Conservation (phyloP, 2,888 invertebrate genomes). For the Andricus quercusramuli region DNA sequence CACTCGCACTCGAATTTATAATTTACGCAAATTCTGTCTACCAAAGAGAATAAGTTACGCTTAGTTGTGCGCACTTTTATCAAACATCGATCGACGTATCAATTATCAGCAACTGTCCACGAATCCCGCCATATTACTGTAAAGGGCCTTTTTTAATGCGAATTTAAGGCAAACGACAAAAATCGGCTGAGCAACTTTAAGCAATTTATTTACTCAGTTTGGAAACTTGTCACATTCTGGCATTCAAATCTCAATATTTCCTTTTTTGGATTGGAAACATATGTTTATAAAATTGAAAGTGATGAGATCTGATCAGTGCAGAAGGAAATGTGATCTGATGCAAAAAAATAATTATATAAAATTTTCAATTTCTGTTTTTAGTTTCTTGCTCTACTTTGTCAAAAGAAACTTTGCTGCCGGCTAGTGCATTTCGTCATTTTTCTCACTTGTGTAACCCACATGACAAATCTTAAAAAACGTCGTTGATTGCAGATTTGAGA, state of each 20-base stretch:
- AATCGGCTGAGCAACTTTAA: not conserved
- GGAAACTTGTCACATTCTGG: too few species aligned
- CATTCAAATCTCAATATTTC: too few species aligned
- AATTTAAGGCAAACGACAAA: not conserved
- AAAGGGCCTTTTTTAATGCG: not conserved
- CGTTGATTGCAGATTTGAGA: slow-evolving; percentile 54
- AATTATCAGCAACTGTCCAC: slow-evolving; percentile 9
- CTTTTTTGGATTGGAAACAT: not conserved
- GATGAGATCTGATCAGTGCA: not conserved
- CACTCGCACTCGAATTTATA: not conserved
- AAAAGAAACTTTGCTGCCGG: slow-evolving; percentile 19
- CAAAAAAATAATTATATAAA: not conserved
- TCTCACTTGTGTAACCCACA: not conserved
- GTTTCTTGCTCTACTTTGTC: not conserved
- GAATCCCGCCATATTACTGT: slow-evolving; percentile 9
- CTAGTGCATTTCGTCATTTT: slow-evolving; percentile 15
- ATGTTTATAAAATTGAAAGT: not conserved
- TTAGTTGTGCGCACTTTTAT: not conserved
- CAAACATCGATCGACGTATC: slow-evolving; percentile 1
- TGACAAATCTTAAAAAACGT: slow-evolving; percentile 5
- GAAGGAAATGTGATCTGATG: not conserved
- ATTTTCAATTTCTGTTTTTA: not conserved
- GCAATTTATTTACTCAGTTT: not conserved
- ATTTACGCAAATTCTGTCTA: slow-evolving; percentile 17
- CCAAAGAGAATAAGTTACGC: slow-evolving; percentile 6